Evolutionary conservation across 1,140 invertebrate genomes (phyloP), one percentile per base, ranked within the genome.

Genomic region (Plodia interpunctella): DNA sequence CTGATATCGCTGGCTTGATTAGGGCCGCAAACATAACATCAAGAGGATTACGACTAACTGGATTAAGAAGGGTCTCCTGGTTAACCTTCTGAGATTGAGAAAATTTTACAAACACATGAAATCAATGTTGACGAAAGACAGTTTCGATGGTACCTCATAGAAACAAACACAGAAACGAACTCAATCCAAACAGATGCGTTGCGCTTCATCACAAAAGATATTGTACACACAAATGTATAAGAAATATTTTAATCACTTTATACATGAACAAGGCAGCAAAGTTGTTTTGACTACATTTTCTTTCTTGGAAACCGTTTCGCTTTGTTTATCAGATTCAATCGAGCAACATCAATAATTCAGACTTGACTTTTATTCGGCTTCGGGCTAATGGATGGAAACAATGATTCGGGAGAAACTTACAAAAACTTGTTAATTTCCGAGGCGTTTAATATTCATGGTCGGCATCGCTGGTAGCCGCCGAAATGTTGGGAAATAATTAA

Each of bases 301-400:
- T n/a, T 0, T 10, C 13, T 2, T 2, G 10, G 38, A 1, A 15
- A 44, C 15, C 2, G 5, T 15, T 44, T 3, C 38, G 10, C 38
- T 44, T 44, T 44, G 32, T 44, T 44, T 44, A 44, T 44, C 15
- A 44, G 15, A n/a, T 44, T 15, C 38, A 44, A 44, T 44, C 13
- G 15, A 44, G 38, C 38, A 44, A 44, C n/a, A 44, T 44, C 38
- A 44, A 44, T 44, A 44, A 44, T 44, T 15, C 13, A n/a, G 13
- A 44, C 13, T 15, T 44, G 38, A 44, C 38, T 44, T 44, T 44
- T 44, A 44, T 44, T 44, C 38, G 38, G 13, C 5, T 44, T 6
- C 38, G n/a, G 38, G 38, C 38, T 44, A 44, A 44, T 44, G 38
- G 38, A 44, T 44, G 38, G 38, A 44, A 44, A 44, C 38, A 44